Evolutionary conservation across 2,797 vertebrate species (phyloP).

Genomic region (Periparus ater): DNA sequence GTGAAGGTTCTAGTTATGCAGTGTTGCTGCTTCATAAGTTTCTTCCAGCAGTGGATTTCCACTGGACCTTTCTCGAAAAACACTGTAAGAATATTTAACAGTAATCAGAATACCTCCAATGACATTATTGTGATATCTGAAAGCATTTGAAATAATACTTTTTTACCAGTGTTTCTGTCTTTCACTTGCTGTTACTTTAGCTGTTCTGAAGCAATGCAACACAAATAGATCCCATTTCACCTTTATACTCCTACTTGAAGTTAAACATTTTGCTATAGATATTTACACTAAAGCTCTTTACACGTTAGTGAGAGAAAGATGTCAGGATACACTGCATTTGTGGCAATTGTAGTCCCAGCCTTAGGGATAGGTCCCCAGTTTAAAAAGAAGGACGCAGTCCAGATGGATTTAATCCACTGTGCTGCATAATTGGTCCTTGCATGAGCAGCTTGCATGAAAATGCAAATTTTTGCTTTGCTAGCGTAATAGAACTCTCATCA

Average conservation of each 20-base stretch:
- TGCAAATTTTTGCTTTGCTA: slow-evolving; percentile 16
- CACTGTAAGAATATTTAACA: background rate
- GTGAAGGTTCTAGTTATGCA: background rate
- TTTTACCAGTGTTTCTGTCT: background rate
- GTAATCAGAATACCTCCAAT: background rate
- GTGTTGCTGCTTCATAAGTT: background rate
- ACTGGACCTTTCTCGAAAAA: background rate
- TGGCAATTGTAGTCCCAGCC: background rate
- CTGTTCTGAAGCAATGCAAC: background rate
- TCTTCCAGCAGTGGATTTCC: background rate
- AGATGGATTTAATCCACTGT: background rate
- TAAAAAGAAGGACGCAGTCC: background rate
- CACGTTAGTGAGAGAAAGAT: background rate
- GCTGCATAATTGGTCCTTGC: background rate
- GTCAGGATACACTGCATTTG: background rate
- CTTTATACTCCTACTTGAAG: background rate
- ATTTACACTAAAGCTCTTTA: background rate
- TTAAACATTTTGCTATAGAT: background rate
- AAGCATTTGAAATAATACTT: background rate
- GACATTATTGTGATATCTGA: background rate
- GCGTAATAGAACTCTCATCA: background rate
- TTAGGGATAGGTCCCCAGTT: background rate
- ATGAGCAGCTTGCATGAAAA: background rate
- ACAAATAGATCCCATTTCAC: background rate
- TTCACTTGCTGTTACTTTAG: background rate